A percentile compares a stretch with the other conserved stretches of the same genome.
These are phyloP conservation scores for Drosophila phalerata DNA, from an alignment of 2,888 invertebrate species.

Conservation along the genomic window DNA sequence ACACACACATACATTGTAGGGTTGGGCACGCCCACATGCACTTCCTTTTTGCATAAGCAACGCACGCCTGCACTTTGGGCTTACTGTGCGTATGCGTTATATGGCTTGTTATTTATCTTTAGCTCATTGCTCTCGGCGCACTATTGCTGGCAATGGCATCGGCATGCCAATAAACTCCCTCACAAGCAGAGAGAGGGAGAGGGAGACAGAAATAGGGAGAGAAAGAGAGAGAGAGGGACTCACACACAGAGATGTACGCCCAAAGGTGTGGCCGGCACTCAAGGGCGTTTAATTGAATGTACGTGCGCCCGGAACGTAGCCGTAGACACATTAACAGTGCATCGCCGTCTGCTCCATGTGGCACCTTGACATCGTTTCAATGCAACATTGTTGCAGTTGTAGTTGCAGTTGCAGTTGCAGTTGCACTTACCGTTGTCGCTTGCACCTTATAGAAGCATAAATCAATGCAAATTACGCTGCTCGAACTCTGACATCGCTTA, in stretches of 20 bases:
- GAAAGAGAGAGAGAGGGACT: background rate
- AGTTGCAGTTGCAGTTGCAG: constrained; percentile 25
- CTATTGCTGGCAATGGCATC: constrained; percentile 35
- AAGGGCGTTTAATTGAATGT: constrained; percentile 81
- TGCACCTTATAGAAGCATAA: constrained; percentile 53
- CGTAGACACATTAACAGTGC: constrained; percentile 79
- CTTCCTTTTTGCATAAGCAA: constrained; percentile 73
- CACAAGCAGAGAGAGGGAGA: background rate
- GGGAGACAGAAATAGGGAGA: background rate
- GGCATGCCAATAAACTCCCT: constrained; percentile 72
- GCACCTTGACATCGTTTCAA: constrained; percentile 74
- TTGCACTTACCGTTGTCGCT: constrained; percentile 11
- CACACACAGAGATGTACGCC: constrained; percentile 1
- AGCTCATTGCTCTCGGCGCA: constrained; percentile 73
- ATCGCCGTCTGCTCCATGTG: constrained; percentile 43
- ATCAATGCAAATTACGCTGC: constrained; percentile 77
- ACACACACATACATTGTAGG: constrained; percentile 2
- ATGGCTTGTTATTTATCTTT: constrained; percentile 80
- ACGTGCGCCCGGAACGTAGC: constrained; percentile 65
- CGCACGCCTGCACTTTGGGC: constrained; percentile 64
- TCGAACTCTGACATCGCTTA: constrained; percentile 60
- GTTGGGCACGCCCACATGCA: constrained; percentile 53
- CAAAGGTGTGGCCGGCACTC: constrained; percentile 66
- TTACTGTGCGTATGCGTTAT: constrained; percentile 78
- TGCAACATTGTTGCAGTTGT: constrained; percentile 47